A percentile compares a stretch with the other conserved stretches of the same genome.
phyloP scores from a whole-genome alignment of 1,140 invertebrate genomes.

The Drosophila carrolli region DNA sequence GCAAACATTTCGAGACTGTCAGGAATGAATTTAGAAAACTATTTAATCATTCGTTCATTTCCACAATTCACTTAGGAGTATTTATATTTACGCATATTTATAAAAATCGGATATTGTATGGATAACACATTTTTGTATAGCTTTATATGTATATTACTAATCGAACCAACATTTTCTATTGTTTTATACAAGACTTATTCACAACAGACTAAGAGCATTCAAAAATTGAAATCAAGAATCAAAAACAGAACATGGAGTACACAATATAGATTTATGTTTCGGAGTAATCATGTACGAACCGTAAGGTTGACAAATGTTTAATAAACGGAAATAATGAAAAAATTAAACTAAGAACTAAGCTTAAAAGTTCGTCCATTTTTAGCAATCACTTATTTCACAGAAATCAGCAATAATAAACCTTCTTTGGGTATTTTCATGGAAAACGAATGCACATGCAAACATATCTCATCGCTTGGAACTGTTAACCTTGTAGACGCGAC shows the following conservation, averaged over 20 bases:
- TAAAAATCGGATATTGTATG: conserved; percentile 39
- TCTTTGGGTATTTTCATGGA: conserved; percentile 29
- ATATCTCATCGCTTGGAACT: conserved; percentile 33
- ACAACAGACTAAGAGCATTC: conserved; percentile 25
- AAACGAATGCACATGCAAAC: conserved; percentile 4
- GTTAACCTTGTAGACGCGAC: conserved; percentile 87
- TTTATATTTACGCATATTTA: conserved; percentile 45
- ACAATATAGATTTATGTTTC: conserved; percentile 32
- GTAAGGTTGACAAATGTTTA: conserved; percentile 33
- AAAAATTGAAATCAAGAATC: conserved; percentile 50
- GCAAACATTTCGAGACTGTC: conserved; percentile 50
- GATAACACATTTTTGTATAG: conserved; percentile 68
- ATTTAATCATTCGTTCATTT: conserved; percentile 36
- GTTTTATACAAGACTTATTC: conserved; percentile 45
- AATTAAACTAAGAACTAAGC: conserved; percentile 9
- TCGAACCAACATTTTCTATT: conserved; percentile 54
- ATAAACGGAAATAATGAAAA: conserved; percentile 36
- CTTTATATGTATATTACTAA: conserved; percentile 74
- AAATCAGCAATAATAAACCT: neutral
- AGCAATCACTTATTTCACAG: conserved; percentile 3
- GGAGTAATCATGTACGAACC: conserved; percentile 21
- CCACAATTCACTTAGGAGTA: conserved; percentile 42
- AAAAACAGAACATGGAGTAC: conserved; percentile 29
- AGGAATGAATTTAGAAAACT: conserved; percentile 38
- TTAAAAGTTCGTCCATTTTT: neutral